Base-by-base conservation (phyloP, 2,797 vertebrate species). In the Gallinago solitaria region DNA sequence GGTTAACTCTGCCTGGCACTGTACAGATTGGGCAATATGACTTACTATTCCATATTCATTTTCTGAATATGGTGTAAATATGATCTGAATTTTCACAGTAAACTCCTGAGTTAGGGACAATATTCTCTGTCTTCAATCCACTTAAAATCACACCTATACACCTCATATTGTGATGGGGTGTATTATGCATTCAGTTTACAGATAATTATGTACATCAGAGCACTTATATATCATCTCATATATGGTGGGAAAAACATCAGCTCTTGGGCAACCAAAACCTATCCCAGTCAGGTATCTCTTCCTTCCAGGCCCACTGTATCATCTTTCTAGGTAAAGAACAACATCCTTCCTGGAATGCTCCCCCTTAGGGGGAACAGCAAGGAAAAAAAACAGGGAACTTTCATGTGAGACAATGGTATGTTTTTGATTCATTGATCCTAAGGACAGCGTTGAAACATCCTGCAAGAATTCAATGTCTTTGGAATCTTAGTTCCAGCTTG, bases 391-490 rank as follows among this genome's bases (percentile, higher is more conserved):
- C 5, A 50, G 64, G 71, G 78, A 96, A 79, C 39, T 86, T 56
- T 10, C 21, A 0, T 60, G 24, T 65, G 63, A 93, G 64, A 64
- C 41, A 59, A 18, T 70, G 70, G 64, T 43, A 82, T 94, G 77
- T 71, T 80, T 95, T 96, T 93, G 83, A 87, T 87, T 92, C 91
- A 87, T 87, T 96, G 91, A 95, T 77, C 54, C 63, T 74, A 60
- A 86, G 37, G 61, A 81, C 69, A 69, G 15, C 68, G 21, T 56
- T 77, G 57, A 96, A 45, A 50, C 32, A 47, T 79, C 33, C 35
- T 74, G 11, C 47, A 88, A 70, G 54, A 87, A 79, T 89, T 73
- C 54, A 53, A 9, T 48, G 57, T 27, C 51, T 95, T 92, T 87
- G 56, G 75, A 79, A 91, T 79, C 70, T 25, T 24, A 59, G n/a